A percentile compares a stretch with the other conserved stretches of the same genome.
Evolutionary conservation across 2,888 invertebrate species (phyloP).

Genomic region (Gryllus longicercus): DNA sequence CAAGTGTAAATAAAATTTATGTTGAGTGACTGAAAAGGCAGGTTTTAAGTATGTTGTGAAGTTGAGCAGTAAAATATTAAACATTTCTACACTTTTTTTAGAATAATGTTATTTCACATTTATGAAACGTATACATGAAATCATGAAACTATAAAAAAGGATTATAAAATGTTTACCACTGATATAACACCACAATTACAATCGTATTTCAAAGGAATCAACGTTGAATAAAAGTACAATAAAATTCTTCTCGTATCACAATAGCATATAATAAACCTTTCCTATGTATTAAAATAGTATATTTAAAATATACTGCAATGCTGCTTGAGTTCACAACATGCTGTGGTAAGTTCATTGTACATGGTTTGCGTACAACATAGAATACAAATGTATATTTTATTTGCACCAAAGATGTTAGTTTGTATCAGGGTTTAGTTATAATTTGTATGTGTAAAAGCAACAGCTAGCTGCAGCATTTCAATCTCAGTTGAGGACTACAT

Average conservation of each 20-base stretch:
- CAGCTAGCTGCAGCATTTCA: conserved; percentile 1
- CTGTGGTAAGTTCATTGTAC: neutral
- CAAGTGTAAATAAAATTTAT: conserved; percentile 17
- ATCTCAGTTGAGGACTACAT: neutral
- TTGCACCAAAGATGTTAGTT: conserved; percentile 24
- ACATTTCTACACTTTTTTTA: no score
- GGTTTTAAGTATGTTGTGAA: conserved; percentile 1
- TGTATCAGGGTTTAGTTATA: conserved; percentile 18
- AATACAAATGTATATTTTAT: conserved; percentile 26
- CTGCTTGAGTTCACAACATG: neutral
- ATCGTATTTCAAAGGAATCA: no score
- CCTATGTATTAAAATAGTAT: no score
- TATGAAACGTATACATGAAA: no score
- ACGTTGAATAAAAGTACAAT: no score
- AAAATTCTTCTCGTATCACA: no score
- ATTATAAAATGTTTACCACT: no score
- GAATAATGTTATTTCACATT: no score
- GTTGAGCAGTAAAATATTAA: neutral
- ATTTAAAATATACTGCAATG: neutral
- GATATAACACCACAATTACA: no score
- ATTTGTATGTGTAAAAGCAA: conserved; percentile 2
- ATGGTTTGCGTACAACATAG: conserved; percentile 18
- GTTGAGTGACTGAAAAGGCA: neutral
- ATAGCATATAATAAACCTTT: no score
- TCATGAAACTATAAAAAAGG: no score